Evolutionary conservation across 1,140 invertebrate species (phyloP).

Genomic region (Maconellicoccus hirsutus): DNA sequence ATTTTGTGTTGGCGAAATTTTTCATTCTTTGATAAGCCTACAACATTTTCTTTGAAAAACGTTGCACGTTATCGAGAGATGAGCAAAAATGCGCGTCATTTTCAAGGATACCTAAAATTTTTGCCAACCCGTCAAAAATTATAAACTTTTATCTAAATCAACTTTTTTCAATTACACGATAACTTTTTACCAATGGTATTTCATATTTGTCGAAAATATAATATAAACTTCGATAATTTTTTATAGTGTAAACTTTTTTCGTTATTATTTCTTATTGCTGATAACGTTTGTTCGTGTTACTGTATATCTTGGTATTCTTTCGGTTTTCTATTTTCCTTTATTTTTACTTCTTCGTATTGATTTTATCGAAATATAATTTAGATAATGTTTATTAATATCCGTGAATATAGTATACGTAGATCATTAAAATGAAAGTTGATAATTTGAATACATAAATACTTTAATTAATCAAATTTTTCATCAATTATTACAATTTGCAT

Average conservation of each 20-base stretch:
- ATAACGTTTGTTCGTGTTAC: neutral
- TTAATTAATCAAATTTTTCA: neutral
- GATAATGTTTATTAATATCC: too few species aligned
- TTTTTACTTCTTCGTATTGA: too few species aligned
- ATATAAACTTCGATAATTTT: neutral
- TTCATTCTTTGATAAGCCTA: conserved; percentile 5
- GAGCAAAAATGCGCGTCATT: neutral
- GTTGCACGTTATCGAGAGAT: neutral
- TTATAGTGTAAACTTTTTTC: neutral
- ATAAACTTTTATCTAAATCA: neutral
- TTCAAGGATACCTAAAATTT: neutral
- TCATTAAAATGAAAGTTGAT: too few species aligned
- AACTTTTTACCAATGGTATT: neutral
- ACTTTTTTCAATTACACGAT: neutral
- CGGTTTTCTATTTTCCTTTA: too few species aligned
- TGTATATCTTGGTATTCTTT: too few species aligned
- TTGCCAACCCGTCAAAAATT: neutral
- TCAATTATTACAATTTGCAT: neutral
- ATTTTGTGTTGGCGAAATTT: neutral
- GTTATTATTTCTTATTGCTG: neutral
- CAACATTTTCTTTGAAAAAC: neutral
- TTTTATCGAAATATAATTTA: too few species aligned
- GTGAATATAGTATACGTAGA: too few species aligned
- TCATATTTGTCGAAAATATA: too few species aligned
- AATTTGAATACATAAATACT: too few species aligned